Conservation (phyloP, 2,888 invertebrate genomes). For the Lycocerus yunnanus region DNA sequence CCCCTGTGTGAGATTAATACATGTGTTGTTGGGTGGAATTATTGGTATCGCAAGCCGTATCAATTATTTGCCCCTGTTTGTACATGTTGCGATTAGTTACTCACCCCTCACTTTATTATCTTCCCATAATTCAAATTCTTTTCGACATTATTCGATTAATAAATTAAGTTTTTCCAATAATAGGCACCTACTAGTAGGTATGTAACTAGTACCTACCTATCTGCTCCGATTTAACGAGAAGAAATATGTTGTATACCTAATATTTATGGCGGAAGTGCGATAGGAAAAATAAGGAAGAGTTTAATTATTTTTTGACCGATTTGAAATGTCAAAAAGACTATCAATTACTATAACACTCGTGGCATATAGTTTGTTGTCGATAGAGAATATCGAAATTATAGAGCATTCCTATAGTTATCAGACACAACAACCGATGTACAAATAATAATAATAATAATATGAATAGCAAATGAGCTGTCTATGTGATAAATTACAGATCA, state of each 20-base stretch:
- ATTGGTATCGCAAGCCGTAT: slow-evolving; percentile 16
- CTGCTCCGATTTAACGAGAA: too few species aligned
- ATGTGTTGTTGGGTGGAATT: slow-evolving; percentile 42
- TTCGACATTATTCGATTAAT: background rate
- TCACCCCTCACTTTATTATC: background rate
- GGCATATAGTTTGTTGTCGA: background rate
- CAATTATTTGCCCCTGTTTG: slow-evolving; percentile 20
- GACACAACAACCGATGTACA: background rate
- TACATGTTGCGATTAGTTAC: background rate
- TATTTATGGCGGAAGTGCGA: too few species aligned
- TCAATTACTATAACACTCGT: background rate
- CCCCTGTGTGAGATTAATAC: slow-evolving; percentile 53
- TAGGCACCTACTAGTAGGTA: too few species aligned
- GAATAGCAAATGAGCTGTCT: slow-evolving; percentile 56
- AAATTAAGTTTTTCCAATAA: background rate
- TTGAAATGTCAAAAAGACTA: background rate
- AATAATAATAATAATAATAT: slow-evolving; percentile 47
- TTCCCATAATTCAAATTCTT: background rate
- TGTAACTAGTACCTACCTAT: too few species aligned
- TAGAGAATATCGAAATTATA: background rate
- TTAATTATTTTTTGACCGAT: background rate
- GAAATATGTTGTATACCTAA: too few species aligned
- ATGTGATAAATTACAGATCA: slow-evolving; percentile 55
- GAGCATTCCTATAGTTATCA: background rate
- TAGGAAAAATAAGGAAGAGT: background rate